These are phyloP conservation scores for Tiliacea aurago DNA, from an alignment of 2,888 invertebrate species.

Conservation along the genomic window DNA sequence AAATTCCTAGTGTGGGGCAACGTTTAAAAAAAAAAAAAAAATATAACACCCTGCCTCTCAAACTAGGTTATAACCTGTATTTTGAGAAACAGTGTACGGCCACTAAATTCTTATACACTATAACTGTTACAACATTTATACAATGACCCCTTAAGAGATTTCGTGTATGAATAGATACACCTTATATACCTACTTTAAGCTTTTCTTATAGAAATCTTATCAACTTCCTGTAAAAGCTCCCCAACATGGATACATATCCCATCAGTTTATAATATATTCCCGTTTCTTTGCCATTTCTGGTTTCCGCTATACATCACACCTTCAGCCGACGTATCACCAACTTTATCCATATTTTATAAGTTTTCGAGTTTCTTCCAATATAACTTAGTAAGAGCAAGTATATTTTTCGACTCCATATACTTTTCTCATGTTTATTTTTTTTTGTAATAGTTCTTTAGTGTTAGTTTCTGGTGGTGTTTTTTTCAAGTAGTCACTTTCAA, in stretches of 20 bases:
- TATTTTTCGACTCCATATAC: conserved; percentile 53
- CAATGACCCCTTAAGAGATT: too few species aligned
- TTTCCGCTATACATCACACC: conserved; percentile 64
- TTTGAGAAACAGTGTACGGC: too few species aligned
- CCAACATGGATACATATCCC: conserved; percentile 15
- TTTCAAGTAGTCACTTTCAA: not conserved
- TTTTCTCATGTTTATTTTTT: conserved; percentile 54
- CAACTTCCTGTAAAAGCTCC: conserved; percentile 1
- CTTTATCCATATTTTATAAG: conserved; percentile 68
- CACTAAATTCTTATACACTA: too few species aligned
- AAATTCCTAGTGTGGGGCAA: too few species aligned
- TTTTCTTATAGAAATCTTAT: conserved; percentile 10
- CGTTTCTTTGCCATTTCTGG: conserved; percentile 55
- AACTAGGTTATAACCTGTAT: too few species aligned
- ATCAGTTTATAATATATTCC: conserved; percentile 57
- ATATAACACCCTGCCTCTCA: too few species aligned
- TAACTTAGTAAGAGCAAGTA: conserved; percentile 61
- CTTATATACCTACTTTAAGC: too few species aligned
- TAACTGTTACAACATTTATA: too few species aligned
- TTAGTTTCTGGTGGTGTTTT: conserved; percentile 12
- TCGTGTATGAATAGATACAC: too few species aligned
- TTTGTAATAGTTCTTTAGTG: conserved; percentile 24
- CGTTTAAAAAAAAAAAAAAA: too few species aligned
- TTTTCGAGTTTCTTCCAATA: conserved; percentile 65
- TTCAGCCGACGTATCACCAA: conserved; percentile 64